Evolutionary conservation across 2,888 invertebrate species (phyloP).

Genomic region (Micropterix aruncella): DNA sequence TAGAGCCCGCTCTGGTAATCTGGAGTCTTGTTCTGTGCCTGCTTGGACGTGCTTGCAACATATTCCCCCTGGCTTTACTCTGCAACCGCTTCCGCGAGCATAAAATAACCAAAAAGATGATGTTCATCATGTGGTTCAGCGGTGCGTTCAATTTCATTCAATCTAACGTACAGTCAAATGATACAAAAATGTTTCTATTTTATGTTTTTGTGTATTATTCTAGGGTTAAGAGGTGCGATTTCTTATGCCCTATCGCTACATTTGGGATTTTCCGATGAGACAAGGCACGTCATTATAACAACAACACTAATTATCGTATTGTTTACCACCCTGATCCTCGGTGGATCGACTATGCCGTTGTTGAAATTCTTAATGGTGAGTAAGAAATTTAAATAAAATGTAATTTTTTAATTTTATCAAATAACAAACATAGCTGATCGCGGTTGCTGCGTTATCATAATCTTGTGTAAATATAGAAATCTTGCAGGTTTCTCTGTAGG

Average conservation of each 20-base stretch:
- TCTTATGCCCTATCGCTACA: slow-evolving; percentile 96
- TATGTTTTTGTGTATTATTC: background rate
- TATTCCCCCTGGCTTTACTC: slow-evolving; percentile 86
- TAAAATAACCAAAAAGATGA: slow-evolving; percentile 96
- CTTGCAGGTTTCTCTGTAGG: no score
- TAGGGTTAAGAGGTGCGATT: slow-evolving; percentile 88
- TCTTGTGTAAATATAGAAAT: no score
- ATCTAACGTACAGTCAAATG: slow-evolving; percentile 13
- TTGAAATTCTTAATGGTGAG: slow-evolving; percentile 78
- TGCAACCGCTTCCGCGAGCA: slow-evolving; percentile 95
- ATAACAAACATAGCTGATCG: no score
- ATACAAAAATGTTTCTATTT: no score
- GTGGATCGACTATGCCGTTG: slow-evolving; percentile 95
- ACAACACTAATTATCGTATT: slow-evolving; percentile 96
- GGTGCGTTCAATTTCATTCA: slow-evolving; percentile 32
- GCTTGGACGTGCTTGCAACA: slow-evolving; percentile 89
- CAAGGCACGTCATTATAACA: slow-evolving; percentile 91
- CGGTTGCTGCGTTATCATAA: no score
- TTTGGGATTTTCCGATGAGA: slow-evolving; percentile 87
- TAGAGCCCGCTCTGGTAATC: slow-evolving; percentile 81
- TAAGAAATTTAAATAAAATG: slow-evolving; percentile 12
- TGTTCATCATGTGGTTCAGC: slow-evolving; percentile 99
- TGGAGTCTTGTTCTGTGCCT: slow-evolving; percentile 91
- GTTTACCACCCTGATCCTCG: slow-evolving; percentile 89
- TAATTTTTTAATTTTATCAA: no score